Evolutionary conservation across 2,113 vertebrate genomes (phyloP).

Genomic region (Vicugna pacos): DNA sequence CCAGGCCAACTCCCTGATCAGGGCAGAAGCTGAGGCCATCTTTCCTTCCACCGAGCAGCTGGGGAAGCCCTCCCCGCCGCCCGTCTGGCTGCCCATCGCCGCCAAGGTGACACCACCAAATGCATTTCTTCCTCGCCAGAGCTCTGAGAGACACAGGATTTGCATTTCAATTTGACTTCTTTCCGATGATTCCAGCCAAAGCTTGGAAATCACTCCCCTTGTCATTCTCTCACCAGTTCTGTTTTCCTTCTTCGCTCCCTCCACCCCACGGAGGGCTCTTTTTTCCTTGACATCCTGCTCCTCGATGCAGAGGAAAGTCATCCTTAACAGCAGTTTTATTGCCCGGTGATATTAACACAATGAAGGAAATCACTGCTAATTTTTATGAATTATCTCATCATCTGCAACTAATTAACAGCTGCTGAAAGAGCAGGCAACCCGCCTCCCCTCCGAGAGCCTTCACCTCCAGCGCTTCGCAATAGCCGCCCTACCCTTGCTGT

Average conservation of each 20-base stretch:
- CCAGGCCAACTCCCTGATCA: background rate
- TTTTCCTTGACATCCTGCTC: slow-evolving; percentile 79
- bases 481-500: background rate
- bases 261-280: background rate
- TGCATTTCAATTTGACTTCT: slow-evolving; percentile 71
- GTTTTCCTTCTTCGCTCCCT: background rate
- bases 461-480: background rate
- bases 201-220: background rate
- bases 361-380: slow-evolving; percentile 87
- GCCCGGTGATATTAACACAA: slow-evolving; percentile 84
- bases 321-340: slow-evolving; percentile 81
- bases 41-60: background rate
- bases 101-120: slow-evolving; percentile 80
- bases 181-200: slow-evolving; percentile 47
- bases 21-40: background rate
- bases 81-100: background rate
- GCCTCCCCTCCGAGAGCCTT: slow-evolving; percentile 59
- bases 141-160: slow-evolving; percentile 51
- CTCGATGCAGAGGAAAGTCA: slow-evolving; percentile 81
- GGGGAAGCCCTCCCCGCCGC: background rate
- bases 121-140: background rate
- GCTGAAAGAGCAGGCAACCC: slow-evolving; percentile 70
- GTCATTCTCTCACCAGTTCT: background rate
- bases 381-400: slow-evolving; percentile 91
- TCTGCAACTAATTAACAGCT: slow-evolving; percentile 89